These are phyloP conservation scores for Patella caerulea DNA, from an alignment of 2,888 invertebrate species.

Conservation along the genomic window DNA sequence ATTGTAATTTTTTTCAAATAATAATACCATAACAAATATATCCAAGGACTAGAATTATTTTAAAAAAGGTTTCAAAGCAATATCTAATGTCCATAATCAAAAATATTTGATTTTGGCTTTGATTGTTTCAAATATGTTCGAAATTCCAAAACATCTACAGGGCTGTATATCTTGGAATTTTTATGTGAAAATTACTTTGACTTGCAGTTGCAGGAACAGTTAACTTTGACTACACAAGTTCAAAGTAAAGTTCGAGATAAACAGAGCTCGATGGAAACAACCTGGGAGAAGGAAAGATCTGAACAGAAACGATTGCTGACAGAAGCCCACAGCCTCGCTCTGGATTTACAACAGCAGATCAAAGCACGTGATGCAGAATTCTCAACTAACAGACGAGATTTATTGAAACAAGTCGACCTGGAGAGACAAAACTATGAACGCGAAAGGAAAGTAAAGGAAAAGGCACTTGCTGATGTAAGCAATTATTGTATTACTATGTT, in stretches of 20 bases:
- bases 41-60: no score
- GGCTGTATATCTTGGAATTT: no score
- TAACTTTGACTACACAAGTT: conserved; percentile 44
- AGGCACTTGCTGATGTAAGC: conserved; percentile 50
- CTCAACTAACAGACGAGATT: conserved; percentile 75
- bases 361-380: conserved; percentile 58
- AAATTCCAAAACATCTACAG: no score
- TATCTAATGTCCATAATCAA: no score
- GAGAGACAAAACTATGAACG: conserved; percentile 47
- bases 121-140: no score
- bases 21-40: no score
- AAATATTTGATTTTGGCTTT: no score
- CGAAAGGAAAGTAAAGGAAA: conserved; percentile 46
- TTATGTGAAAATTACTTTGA: background rate
- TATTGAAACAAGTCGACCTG: conserved; percentile 79
- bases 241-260: conserved; percentile 50
- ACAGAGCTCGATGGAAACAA: conserved; percentile 53
- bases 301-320: conserved; percentile 58
- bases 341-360: conserved; percentile 64
- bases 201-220: conserved; percentile 57
- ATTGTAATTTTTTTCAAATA: no score
- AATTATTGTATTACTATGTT: background rate
- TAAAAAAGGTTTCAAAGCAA: no score
- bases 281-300: conserved; percentile 61
- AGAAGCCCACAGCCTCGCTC: conserved; percentile 61